Conservation (phyloP, 2,797 vertebrate species). For the Catamblyrhynchus diadema region DNA sequence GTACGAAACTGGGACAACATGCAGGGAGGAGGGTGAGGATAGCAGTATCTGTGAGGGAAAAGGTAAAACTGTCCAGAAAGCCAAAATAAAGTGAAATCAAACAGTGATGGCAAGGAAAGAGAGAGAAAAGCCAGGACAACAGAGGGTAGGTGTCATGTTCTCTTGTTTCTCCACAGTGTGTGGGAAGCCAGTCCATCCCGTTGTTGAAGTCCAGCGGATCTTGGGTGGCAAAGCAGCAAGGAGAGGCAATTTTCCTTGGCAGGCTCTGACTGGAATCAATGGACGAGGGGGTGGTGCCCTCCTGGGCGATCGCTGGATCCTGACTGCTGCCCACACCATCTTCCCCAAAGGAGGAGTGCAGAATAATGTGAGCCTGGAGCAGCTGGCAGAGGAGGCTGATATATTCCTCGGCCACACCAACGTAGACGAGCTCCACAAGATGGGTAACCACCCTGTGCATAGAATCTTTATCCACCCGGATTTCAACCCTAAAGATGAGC, state of each 20-base stretch:
- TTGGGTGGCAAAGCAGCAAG: slow-evolving; percentile 53
- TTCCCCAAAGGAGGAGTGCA: slow-evolving; percentile 29
- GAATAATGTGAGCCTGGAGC: not conserved
- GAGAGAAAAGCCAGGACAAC: not conserved
- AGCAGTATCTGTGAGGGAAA: not conserved
- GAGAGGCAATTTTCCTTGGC: slow-evolving; percentile 78
- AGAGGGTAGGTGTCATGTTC: not conserved
- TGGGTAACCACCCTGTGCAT: slow-evolving; percentile 60
- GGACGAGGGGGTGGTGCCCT: slow-evolving; percentile 72
- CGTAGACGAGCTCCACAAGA: not conserved
- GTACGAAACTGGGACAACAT: not conserved
- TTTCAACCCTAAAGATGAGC: slow-evolving; percentile 47
- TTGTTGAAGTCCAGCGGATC: slow-evolving; percentile 62
- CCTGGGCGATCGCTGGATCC: slow-evolving; percentile 76
- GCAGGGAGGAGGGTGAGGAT: not conserved
- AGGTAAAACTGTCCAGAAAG: not conserved
- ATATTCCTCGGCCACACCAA: slow-evolving; percentile 76
- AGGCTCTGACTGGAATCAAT: slow-evolving; percentile 54
- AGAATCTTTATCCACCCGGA: slow-evolving; percentile 68
- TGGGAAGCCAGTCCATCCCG: slow-evolving; percentile 62
- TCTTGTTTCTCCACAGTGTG: slow-evolving; percentile 68
- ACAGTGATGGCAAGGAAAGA: not conserved
- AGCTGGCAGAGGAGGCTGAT: not conserved
- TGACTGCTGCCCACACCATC: slow-evolving; percentile 77
- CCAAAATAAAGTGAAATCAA: not conserved